phyloP scores from a whole-genome alignment of 1,140 invertebrate genomes.

The Atta texana region DNA sequence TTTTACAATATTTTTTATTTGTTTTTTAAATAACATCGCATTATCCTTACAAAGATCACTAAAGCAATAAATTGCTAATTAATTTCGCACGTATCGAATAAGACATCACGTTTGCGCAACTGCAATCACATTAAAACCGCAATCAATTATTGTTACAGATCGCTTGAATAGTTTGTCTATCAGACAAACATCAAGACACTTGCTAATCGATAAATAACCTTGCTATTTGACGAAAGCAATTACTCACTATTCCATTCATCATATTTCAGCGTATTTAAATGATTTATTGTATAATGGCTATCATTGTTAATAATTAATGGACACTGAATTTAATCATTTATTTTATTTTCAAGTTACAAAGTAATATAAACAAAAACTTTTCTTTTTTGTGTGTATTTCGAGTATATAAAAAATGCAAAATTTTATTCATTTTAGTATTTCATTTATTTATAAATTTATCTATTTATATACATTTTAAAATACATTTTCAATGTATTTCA shows the following conservation, averaged over 20 bases:
- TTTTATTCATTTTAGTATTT: neutral
- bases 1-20: neutral
- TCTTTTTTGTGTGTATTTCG: neutral
- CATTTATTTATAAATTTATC: no score
- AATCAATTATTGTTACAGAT: conserved; percentile 42
- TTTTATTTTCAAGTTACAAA: neutral
- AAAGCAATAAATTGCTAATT: neutral
- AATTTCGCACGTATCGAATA: conserved; percentile 15
- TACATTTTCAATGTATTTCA: neutral
- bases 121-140: neutral
- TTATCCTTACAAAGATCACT: neutral
- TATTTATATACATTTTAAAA: neutral
- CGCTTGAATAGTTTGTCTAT: conserved; percentile 43
- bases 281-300: neutral
- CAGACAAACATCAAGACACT: conserved; percentile 16
- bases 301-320: conserved; percentile 18
- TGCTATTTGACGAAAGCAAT: neutral
- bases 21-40: neutral
- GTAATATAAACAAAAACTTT: neutral
- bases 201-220: neutral
- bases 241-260: conserved; percentile 10
- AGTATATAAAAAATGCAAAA: neutral
- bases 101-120: conserved; percentile 18
- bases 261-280: neutral
- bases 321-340: neutral